Percentiles rank a stretch among this genome's conserved stretches.
Conservation (phyloP, 2,888 invertebrate genomes). For the Eugnorisma glareosa region DNA sequence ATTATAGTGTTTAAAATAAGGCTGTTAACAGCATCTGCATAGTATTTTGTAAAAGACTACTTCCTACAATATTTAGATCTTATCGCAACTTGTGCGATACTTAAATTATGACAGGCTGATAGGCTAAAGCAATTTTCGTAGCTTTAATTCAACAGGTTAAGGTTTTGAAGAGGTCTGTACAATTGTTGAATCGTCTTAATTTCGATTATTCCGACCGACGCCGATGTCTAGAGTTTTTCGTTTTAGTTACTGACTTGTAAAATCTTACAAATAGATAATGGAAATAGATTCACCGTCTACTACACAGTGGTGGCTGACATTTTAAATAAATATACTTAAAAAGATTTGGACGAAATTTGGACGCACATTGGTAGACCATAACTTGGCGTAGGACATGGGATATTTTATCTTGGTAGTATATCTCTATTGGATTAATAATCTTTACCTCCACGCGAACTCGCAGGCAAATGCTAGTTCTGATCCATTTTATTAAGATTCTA, state of each 20-base stretch:
- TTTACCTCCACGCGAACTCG: neutral
- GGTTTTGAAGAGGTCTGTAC: neutral
- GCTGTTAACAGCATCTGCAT: neutral
- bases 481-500: neutral
- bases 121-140: neutral
- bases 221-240: neutral
- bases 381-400: neutral
- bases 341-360: neutral
- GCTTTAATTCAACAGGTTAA: neutral
- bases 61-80: neutral
- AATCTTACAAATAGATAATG: neutral
- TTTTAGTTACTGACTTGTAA: neutral
- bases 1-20: conserved; percentile 18
- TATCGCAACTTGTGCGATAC: neutral
- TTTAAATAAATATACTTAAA: neutral
- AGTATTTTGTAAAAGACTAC: neutral
- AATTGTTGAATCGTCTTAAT: neutral
- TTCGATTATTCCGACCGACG: neutral
- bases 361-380: neutral
- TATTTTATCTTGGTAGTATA: neutral
- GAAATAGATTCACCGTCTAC: neutral
- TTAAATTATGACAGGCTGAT: neutral
- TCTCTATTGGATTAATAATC: neutral
- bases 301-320: neutral
- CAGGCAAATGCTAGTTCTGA: neutral